Base-by-base conservation (phyloP, 2,797 vertebrate genomes). In the Scleropages formosus region DNA sequence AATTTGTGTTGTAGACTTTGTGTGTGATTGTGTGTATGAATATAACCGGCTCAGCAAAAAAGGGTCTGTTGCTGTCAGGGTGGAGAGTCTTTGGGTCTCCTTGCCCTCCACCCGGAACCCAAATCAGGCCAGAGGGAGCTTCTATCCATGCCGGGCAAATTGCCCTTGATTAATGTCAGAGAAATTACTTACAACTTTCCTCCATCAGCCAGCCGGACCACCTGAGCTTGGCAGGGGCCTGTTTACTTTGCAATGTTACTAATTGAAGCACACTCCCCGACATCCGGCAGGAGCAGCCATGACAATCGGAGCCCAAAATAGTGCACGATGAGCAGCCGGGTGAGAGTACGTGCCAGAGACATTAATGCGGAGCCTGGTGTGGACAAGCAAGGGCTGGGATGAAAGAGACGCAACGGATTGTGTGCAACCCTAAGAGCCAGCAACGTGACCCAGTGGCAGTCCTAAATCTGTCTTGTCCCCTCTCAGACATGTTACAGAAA, bases 271-370 rank as follows among this genome's bases (percentile, higher is more conserved):
- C 8, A 15, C 65, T n/a, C 47, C 20, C 46, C 56, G 27, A n/a
- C 81, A 80, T 82, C 81, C 80, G 78, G 87, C 85, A 81, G 82
- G 82, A 85, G 85, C 82, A 87, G 81, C 78, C 87, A 86, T 77
- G 84, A 66, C 39, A 76, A 75, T 76, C 59, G 67, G 82, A 79
- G 80, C 74, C 24, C 79, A 51, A 80, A 83, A 85, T 83, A 78
- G 76, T 74, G 78, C 79, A n/a, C 0, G 16, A 51, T 46, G 76
- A 49, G 71, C 11, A 20, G 64, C 44, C 31, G 51, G 24, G 22
- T 11, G 13, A 1, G 12, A 16, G 51, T 11, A 24, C 7, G 73
- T 51, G 62, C 18, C 16, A 8, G 63, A 66, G 24, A 22, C 26
- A 39, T 60, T n/a, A 22, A 49, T n/a, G 8, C 1, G 18, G 31